Percentiles rank a stretch among this genome's conserved stretches.
Conservation (phyloP, 2,797 vertebrate genomes). For the Arrhamphus sclerolepis region DNA sequence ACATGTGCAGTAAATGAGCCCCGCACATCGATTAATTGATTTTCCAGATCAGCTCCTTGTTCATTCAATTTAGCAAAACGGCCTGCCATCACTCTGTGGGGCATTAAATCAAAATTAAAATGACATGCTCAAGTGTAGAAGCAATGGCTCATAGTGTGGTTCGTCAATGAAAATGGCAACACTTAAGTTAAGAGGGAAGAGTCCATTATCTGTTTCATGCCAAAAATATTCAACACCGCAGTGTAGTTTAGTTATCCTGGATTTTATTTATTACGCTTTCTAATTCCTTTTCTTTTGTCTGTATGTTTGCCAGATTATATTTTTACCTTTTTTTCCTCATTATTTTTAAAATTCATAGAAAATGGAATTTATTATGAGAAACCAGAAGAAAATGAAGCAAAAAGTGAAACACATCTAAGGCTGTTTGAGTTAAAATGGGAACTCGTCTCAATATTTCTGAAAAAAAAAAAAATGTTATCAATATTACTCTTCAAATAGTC, state of each 20-base stretch:
- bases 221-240: conserved; percentile 32
- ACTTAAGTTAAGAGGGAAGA: conserved; percentile 49
- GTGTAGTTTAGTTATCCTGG: conserved; percentile 7
- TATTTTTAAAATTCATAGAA: too few relatives aligned
- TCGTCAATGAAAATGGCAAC: conserved; percentile 55
- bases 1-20: conserved; percentile 70
- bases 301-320: too few relatives aligned
- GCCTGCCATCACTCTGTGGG: conserved; percentile 42
- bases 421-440: too few relatives aligned
- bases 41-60: conserved; percentile 70
- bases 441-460: too few relatives aligned
- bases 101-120: conserved; percentile 75
- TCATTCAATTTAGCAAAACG: conserved; percentile 68
- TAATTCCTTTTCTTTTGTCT: background rate
- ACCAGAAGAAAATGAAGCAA: too few relatives aligned
- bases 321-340: too few relatives aligned
- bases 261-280: conserved; percentile 9
- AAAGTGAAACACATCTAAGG: too few relatives aligned
- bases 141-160: conserved; percentile 46
- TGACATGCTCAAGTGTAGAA: conserved; percentile 64
- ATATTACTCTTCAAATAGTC: background rate
- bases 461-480: too few relatives aligned
- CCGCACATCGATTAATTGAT: conserved; percentile 69
- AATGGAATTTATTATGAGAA: too few relatives aligned
- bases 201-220: conserved; percentile 44